Evolutionary conservation across 1,140 invertebrate species (phyloP).

Genomic region (Halotydeus destructor): DNA sequence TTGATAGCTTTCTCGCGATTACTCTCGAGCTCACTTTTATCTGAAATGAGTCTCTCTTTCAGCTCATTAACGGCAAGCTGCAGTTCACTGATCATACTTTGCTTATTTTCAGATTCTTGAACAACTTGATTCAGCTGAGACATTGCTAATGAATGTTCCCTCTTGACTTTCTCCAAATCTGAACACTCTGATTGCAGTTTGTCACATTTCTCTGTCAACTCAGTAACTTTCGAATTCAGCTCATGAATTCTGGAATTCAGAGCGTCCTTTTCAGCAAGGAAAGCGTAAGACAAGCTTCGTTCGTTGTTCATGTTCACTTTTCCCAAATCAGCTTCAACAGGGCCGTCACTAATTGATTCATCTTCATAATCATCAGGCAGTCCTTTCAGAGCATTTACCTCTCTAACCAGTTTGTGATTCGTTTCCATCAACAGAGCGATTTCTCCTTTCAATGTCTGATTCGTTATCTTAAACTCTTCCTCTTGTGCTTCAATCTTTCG

Average conservation of each 20-base stretch:
- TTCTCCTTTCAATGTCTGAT: slow-evolving; percentile 8
- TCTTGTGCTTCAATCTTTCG: slow-evolving; percentile 10
- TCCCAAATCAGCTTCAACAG: background rate
- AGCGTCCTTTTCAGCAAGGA: slow-evolving; percentile 13
- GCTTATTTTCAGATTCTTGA: background rate
- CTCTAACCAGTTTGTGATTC: background rate
- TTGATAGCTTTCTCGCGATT: slow-evolving; percentile 21
- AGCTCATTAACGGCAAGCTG: slow-evolving; percentile 15
- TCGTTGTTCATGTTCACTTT: too few species aligned
- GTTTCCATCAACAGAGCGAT: background rate
- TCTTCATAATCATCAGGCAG: background rate
- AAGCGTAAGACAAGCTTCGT: background rate
- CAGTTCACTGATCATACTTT: background rate
- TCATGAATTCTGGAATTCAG: slow-evolving; percentile 13
- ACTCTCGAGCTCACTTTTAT: slow-evolving; percentile 23
- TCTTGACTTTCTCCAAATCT: background rate
- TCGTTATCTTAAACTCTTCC: slow-evolving; percentile 2
- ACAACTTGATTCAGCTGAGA: too few species aligned
- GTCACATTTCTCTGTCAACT: slow-evolving; percentile 18
- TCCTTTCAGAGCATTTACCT: background rate
- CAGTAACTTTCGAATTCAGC: slow-evolving; percentile 20
- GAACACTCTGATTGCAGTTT: slow-evolving; percentile 18
- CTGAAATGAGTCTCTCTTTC: slow-evolving; percentile 22
- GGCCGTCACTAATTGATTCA: background rate
- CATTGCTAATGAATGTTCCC: background rate